Conservation (phyloP, 2,113 vertebrate genomes). For the Ciconia stormi region DNA sequence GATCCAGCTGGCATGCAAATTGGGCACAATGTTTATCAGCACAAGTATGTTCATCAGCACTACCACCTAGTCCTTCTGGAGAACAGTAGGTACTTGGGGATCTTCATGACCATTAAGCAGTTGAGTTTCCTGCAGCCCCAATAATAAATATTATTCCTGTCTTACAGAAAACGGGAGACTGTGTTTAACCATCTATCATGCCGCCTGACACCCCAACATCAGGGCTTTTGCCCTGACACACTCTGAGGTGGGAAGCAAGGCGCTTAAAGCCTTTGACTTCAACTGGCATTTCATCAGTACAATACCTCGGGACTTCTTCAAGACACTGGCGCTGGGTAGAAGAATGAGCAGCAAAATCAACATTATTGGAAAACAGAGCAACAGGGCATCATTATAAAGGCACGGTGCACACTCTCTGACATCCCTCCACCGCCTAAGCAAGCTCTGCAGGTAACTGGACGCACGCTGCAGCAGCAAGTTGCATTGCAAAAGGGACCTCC, state of each 20-base stretch:
- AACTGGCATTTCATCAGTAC: not conserved
- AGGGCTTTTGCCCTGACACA: not conserved
- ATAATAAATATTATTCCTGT: not conserved
- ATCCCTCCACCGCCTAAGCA: not conserved
- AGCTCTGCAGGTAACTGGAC: not conserved
- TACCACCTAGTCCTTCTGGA: conserved; percentile 31
- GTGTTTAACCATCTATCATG: not conserved
- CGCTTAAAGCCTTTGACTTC: not conserved
- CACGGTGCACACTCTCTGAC: accelerated
- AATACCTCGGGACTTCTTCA: not conserved
- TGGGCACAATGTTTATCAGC: not conserved
- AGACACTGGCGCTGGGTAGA: not conserved
- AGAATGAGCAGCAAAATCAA: not conserved
- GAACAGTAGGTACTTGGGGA: not conserved
- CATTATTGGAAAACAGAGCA: not conserved
- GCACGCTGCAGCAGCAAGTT: not conserved
- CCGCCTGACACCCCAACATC: not conserved
- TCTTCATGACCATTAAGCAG: not conserved
- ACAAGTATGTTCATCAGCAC: conserved; percentile 20
- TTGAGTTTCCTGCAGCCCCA: not conserved
- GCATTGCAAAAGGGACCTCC: not conserved
- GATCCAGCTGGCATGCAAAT: conserved; percentile 59
- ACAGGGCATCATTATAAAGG: not conserved
- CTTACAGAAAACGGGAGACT: not conserved
- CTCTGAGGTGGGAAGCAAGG: not conserved